phyloP scores from a whole-genome alignment of 2,888 invertebrate species.

The Caenorhabditis imperialis region DNA sequence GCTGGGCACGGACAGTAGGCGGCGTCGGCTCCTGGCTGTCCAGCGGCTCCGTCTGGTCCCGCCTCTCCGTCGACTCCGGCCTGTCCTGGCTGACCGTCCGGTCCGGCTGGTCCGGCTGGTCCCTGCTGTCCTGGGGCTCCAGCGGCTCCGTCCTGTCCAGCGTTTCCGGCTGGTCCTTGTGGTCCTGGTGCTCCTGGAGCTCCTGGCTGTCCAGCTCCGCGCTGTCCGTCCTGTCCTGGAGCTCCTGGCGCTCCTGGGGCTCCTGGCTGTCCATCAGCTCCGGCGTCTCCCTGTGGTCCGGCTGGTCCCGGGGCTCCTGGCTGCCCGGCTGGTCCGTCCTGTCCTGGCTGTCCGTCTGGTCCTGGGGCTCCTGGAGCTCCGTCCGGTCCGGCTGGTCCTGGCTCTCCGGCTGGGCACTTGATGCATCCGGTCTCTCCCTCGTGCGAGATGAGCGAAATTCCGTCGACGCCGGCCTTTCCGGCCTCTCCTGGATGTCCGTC shows the following conservation, averaged over 20 bases:
- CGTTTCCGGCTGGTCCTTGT: constrained; percentile 61
- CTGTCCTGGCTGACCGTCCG: constrained; percentile 59
- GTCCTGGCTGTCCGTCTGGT: constrained; percentile 67
- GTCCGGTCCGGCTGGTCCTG: constrained; percentile 64
- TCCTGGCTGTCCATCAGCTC: constrained; percentile 60
- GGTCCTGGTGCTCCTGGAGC: constrained; percentile 62
- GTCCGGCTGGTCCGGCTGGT: constrained; percentile 54
- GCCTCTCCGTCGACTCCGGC: constrained; percentile 55
- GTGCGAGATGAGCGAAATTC: constrained; percentile 51
- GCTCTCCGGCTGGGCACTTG: constrained; percentile 61
- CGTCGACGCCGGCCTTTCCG: constrained; percentile 56
- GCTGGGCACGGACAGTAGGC: constrained; percentile 56
- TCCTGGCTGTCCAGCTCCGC: constrained; percentile 59
- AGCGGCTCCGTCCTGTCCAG: constrained; percentile 56
- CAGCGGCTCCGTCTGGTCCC: constrained; percentile 56
- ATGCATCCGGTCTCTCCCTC: constrained; percentile 56
- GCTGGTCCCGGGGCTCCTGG: constrained; percentile 65
- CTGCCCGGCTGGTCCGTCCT: constrained; percentile 60
- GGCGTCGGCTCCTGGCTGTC: constrained; percentile 58
- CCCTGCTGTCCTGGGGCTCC: constrained; percentile 57
- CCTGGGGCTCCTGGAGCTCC: constrained; percentile 65
- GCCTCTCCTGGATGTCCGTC: constrained; percentile 61
- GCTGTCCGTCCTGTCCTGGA: constrained; percentile 62
- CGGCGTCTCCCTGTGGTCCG: constrained; percentile 67
- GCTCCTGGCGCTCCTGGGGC: constrained; percentile 82